These are phyloP conservation scores for Pseudobourletiella spinata DNA, from an alignment of 1,140 invertebrate species.

Conservation along the genomic window DNA sequence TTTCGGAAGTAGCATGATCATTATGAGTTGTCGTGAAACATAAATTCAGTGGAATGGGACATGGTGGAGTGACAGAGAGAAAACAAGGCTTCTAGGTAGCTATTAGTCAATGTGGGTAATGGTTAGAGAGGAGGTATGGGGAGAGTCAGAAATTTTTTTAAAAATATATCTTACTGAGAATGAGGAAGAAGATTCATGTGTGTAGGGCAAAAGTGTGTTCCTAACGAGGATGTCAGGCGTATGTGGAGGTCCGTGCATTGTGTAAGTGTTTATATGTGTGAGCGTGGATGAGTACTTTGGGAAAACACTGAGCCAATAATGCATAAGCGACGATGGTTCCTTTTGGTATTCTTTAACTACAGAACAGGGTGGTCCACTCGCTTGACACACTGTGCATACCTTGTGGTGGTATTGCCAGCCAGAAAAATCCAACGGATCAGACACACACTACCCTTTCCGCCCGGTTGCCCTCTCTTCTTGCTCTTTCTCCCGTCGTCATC, in stretches of 20 bases:
- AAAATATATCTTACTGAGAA: neutral
- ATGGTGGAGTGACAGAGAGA: neutral
- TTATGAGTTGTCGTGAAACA: neutral
- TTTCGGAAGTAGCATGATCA: neutral
- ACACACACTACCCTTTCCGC: slow-evolving; percentile 9
- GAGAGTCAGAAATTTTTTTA: neutral
- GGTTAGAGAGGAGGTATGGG: neutral
- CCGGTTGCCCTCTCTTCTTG: slow-evolving; percentile 1
- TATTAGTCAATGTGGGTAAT: slow-evolving; percentile 8
- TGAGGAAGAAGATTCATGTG: slow-evolving; percentile 2
- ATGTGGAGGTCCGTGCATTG: too few species aligned
- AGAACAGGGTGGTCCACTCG: slow-evolving; percentile 31
- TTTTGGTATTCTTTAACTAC: slow-evolving; percentile 18
- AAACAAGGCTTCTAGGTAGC: neutral
- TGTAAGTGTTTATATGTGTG: neutral
- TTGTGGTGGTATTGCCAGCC: neutral
- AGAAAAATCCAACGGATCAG: neutral
- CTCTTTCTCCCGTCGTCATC: neutral
- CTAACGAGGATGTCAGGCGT: too few species aligned
- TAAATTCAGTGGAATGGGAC: slow-evolving; percentile 1
- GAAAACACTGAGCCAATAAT: slow-evolving; percentile 18
- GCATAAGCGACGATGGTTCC: slow-evolving; percentile 12
- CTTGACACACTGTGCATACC: slow-evolving; percentile 18
- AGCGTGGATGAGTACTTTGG: neutral
- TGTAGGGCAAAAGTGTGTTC: neutral